Evolutionary conservation across 2,888 invertebrate genomes (phyloP).

Genomic region (Norana najaformis): DNA sequence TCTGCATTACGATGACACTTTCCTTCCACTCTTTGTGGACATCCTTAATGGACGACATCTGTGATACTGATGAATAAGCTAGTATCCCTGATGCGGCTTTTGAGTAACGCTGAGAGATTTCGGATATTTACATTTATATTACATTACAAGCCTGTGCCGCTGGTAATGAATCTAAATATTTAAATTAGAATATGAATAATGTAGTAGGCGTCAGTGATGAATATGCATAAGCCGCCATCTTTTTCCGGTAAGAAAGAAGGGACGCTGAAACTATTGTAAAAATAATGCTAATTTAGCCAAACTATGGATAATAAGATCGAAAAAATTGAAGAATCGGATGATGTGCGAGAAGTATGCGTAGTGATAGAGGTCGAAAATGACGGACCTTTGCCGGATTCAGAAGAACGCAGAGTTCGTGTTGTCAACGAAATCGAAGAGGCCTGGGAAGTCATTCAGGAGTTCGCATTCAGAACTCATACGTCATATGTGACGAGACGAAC

Average conservation of each 20-base stretch:
- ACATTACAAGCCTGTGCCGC: no score
- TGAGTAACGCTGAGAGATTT: no score
- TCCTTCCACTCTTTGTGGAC: no score
- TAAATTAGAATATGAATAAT: neutral
- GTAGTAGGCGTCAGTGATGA: neutral
- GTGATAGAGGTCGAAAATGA: conserved; percentile 19
- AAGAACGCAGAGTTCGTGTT: conserved; percentile 10
- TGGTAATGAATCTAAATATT: neutral
- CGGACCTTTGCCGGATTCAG: neutral
- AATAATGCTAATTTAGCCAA: neutral
- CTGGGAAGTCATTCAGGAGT: conserved; percentile 20
- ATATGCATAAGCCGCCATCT: conserved; percentile 7
- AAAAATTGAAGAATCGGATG: neutral
- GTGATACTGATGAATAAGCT: no score
- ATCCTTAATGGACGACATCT: no score
- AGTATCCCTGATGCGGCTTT: no score
- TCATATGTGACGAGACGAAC: conserved; percentile 17
- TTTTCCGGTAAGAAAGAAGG: conserved; percentile 7
- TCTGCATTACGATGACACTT: no score
- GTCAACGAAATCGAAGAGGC: conserved; percentile 21
- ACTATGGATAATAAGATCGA: conserved; percentile 10
- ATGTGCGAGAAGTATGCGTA: conserved; percentile 19
- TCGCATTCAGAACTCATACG: conserved; percentile 16
- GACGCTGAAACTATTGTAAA: neutral
- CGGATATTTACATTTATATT: no score